Evolutionary conservation across 2,888 invertebrate genomes (phyloP).

Genomic region (Rhimphoctona megacephalus): DNA sequence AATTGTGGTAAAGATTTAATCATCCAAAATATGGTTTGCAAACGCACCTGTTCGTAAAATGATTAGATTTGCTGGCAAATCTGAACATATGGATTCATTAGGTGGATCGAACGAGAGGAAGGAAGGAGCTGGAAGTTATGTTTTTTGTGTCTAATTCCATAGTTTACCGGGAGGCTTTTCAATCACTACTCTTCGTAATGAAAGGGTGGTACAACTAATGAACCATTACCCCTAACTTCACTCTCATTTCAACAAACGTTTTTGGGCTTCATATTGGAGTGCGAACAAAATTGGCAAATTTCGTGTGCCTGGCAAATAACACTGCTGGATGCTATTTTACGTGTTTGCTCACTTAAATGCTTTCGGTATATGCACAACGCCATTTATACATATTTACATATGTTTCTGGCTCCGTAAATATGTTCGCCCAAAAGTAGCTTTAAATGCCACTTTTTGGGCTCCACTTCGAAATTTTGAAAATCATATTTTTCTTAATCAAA

Average conservation of each 20-base stretch:
- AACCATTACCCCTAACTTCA: conserved; percentile 26
- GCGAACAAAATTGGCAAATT: conserved; percentile 38
- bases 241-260: neutral
- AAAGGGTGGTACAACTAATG: conserved; percentile 45
- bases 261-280: neutral
- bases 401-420: neutral
- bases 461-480: neutral
- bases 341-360: conserved; percentile 16
- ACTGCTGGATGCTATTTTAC: neutral
- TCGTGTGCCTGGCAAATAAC: conserved; percentile 1
- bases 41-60: neutral
- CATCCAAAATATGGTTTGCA: neutral
- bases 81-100: neutral
- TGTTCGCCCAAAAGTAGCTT: neutral
- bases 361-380: neutral
- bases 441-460: too few species aligned
- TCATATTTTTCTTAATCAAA: neutral
- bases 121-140: conserved; percentile 3
- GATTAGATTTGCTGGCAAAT: conserved; percentile 4
- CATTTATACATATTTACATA: conserved; percentile 2
- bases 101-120: neutral
- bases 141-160: conserved; percentile 53
- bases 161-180: conserved; percentile 44
- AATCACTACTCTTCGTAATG: conserved; percentile 36
- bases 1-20: neutral